Evolutionary conservation across 1,140 invertebrate species (phyloP).

Genomic region (Anastatus disparis): DNA sequence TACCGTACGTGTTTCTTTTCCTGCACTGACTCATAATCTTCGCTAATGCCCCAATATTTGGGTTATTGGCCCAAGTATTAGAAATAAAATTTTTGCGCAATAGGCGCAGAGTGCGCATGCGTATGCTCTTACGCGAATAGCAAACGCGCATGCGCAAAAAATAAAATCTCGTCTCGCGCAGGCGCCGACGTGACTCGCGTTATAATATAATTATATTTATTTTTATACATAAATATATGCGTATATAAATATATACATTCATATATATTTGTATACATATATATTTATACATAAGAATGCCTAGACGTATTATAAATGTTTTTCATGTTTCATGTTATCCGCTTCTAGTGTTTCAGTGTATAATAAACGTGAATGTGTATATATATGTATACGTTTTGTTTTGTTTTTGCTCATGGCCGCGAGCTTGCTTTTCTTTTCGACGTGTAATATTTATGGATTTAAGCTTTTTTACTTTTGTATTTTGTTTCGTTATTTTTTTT

Average conservation of each 20-base stretch:
- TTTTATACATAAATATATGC: neutral
- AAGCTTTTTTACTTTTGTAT: neutral
- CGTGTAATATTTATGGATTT: neutral
- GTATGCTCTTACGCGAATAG: conserved; percentile 24
- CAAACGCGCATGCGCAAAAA: conserved; percentile 33
- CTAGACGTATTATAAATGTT: too few species aligned
- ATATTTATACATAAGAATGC: too few species aligned
- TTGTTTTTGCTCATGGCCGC: neutral
- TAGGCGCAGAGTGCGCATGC: too few species aligned
- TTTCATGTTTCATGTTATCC: too few species aligned
- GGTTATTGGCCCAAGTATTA: too few species aligned
- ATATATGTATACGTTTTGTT: neutral
- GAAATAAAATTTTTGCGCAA: too few species aligned
- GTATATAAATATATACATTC: neutral
- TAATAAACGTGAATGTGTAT: neutral
- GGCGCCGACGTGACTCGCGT: neutral
- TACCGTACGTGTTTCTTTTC: neutral
- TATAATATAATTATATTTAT: neutral
- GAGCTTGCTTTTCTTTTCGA: conserved; percentile 1
- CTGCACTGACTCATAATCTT: too few species aligned
- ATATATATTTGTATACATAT: conserved; percentile 12
- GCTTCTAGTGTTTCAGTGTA: too few species aligned
- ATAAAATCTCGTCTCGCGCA: conserved; percentile 1
- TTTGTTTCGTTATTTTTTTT: conserved; percentile 2
- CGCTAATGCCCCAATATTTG: too few species aligned